These are phyloP conservation scores for Nothocercus nigrocapillus DNA, from an alignment of 2,113 vertebrate species.

Conservation along the genomic window DNA sequence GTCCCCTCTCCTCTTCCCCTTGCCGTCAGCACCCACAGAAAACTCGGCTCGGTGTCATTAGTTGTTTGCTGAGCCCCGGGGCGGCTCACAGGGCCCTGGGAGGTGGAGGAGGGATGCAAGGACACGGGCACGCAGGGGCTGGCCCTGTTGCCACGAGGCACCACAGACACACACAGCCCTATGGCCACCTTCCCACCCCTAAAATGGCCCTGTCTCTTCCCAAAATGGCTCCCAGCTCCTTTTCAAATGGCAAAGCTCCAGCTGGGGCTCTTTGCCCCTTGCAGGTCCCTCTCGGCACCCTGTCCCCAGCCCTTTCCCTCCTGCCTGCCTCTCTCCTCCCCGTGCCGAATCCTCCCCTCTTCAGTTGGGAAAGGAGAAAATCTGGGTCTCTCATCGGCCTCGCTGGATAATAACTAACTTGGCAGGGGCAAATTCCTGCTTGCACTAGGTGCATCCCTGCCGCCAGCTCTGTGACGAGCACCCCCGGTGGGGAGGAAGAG, in stretches of 20 bases:
- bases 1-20: background rate
- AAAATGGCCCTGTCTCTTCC: background rate
- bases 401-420: background rate
- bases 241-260: background rate
- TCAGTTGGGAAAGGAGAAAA: background rate
- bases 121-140: rapidly evolving
- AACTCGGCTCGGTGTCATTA: rapidly evolving
- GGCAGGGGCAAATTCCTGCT: background rate
- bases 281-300: background rate
- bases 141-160: background rate
- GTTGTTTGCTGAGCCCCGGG: background rate
- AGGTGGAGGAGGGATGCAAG: background rate
- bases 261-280: background rate
- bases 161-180: background rate
- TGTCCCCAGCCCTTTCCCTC: background rate
- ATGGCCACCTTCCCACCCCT: rapidly evolving
- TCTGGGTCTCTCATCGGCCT: background rate
- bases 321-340: background rate
- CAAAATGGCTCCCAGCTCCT: background rate
- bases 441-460: background rate
- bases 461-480: background rate
- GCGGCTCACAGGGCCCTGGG: too few species aligned
- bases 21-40: background rate
- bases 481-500: background rate
- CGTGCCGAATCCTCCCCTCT: background rate